These are phyloP conservation scores for Chydorus sphaericus DNA, from an alignment of 2,888 invertebrate genomes.

Conservation along the genomic window DNA sequence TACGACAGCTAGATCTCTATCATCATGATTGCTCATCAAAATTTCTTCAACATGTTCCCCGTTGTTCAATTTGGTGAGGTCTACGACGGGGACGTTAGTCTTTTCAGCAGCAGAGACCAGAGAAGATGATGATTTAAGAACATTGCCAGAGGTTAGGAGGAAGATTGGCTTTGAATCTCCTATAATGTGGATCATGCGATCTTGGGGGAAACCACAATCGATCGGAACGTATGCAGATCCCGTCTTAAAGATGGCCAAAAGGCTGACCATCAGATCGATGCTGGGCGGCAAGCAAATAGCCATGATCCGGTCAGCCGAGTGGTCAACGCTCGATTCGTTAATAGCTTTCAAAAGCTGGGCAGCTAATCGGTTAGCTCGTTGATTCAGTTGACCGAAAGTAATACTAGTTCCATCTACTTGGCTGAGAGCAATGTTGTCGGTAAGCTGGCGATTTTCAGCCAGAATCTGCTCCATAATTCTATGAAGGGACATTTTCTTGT, in stretches of 20 bases:
- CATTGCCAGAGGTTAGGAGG: constrained; percentile 47
- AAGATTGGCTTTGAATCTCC: constrained; percentile 54
- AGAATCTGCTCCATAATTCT: no score
- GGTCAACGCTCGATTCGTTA: no score
- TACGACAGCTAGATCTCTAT: constrained; percentile 42
- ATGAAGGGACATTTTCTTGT: no score
- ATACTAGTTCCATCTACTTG: no score
- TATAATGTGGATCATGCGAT: constrained; percentile 58
- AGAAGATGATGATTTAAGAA: no score
- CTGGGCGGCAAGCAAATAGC: constrained; percentile 67
- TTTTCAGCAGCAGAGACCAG: not conserved
- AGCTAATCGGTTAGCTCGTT: not conserved
- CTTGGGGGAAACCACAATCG: constrained; percentile 53
- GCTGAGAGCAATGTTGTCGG: no score
- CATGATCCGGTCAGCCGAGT: constrained; percentile 53
- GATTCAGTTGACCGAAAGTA: not conserved
- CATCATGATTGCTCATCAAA: no score
- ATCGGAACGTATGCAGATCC: constrained; percentile 74
- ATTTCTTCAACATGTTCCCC: not conserved
- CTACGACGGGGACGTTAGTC: not conserved
- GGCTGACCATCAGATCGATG: constrained; percentile 45
- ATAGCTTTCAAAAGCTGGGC: no score
- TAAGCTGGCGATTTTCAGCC: no score
- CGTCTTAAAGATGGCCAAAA: constrained; percentile 62
- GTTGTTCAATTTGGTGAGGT: not conserved